Conservation (phyloP, 2,797 vertebrate genomes). For the Vireo griseus region DNA sequence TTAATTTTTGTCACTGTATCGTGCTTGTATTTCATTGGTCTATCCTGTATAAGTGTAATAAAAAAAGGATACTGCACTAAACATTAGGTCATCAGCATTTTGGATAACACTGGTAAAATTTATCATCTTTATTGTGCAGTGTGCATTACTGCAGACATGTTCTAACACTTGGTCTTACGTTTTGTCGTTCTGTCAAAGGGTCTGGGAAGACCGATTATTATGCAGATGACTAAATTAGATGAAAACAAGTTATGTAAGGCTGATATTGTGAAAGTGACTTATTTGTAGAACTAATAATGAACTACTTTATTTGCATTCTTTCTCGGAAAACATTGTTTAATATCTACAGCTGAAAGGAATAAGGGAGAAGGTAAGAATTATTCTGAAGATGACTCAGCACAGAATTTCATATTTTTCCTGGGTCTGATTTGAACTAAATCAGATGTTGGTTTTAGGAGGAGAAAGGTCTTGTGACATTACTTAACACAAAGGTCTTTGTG, state of each 20-base stretch:
- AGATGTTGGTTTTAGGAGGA: neutral
- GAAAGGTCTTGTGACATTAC: neutral
- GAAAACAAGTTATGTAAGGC: neutral
- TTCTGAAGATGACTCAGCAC: neutral
- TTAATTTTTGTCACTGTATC: neutral
- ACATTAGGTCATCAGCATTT: neutral
- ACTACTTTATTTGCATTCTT: neutral
- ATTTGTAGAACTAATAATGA: neutral
- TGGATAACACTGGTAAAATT: neutral
- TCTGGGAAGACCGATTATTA: neutral
- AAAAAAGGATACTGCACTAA: neutral
- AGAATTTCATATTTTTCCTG: neutral
- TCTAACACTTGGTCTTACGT: neutral
- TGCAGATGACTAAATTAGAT: neutral
- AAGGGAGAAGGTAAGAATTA: neutral
- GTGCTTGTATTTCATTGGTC: neutral
- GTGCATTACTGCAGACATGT: neutral
- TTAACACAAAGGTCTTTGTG: neutral
- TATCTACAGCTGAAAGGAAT: neutral
- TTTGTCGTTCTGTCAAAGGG: neutral
- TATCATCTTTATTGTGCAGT: neutral
- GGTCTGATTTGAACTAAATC: neutral
- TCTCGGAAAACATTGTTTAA: neutral
- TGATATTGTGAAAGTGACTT: neutral
- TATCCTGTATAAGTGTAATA: neutral